Conservation (phyloP, 2,797 vertebrate genomes). For the Sebastes trivittatus region DNA sequence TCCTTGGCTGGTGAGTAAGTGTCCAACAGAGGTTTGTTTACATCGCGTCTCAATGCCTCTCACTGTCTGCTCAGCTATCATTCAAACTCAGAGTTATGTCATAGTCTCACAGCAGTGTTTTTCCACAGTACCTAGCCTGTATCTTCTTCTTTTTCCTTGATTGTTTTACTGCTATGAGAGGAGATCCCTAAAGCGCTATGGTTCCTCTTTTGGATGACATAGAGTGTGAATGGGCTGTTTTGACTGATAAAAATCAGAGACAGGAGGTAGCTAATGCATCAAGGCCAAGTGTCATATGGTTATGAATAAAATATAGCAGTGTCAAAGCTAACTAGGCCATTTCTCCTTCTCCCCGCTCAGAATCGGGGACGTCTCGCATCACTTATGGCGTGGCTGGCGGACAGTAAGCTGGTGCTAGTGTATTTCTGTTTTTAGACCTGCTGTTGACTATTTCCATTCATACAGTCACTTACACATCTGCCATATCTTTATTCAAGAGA, state of each 20-base stretch:
- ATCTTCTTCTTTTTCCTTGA: not conserved
- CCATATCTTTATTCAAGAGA: not conserved
- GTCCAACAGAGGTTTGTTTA: not conserved
- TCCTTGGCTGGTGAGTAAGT: not conserved
- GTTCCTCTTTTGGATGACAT: not conserved
- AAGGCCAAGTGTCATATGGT: constrained; percentile 65
- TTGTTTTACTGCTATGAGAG: not conserved
- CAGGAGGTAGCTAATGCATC: constrained; percentile 39
- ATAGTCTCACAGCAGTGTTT: not conserved
- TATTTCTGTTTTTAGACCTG: not conserved
- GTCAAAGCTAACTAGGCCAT: constrained; percentile 69
- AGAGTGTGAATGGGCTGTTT: not conserved
- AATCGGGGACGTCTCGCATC: not conserved
- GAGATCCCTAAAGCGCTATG: not conserved
- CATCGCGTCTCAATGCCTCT: not conserved
- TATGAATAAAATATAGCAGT: constrained; percentile 76
- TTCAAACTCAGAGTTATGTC: not conserved
- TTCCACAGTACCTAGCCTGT: too few relatives aligned
- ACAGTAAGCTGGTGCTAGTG: not conserved
- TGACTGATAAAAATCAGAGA: constrained; percentile 37
- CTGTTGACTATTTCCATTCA: constrained; percentile 18
- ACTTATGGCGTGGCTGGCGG: not conserved
- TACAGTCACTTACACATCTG: not conserved
- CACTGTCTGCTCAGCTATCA: not conserved
- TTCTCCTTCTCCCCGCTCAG: constrained; percentile 24